Conservation (phyloP, 2,113 vertebrate genomes). For the Sciurus niger region DNA sequence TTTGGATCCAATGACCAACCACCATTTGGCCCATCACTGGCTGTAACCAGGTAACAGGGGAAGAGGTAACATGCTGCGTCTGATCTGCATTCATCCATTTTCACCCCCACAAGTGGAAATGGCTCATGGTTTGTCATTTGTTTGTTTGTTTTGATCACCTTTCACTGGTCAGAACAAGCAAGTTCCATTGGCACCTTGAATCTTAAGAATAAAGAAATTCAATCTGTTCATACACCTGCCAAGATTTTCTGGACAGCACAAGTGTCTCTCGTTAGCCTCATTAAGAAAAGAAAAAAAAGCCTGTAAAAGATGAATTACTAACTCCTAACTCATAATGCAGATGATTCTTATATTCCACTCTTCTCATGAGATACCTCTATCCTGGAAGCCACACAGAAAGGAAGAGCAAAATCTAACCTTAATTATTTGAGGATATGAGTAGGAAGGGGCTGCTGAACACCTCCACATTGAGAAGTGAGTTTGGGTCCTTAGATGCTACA, state of each 20-base stretch:
- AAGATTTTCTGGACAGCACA: neutral
- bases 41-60: rapidly evolving
- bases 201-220: neutral
- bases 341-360: neutral
- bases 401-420: neutral
- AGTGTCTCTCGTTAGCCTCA: neutral
- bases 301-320: slow-evolving; percentile 2
- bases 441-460: neutral
- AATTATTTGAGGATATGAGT: neutral
- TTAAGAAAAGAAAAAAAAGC: neutral
- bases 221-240: neutral
- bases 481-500: neutral
- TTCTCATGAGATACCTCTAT: neutral
- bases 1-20: neutral
- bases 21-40: neutral
- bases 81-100: neutral
- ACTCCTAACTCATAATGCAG: neutral
- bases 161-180: neutral
- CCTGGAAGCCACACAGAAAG: neutral
- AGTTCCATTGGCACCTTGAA: neutral
- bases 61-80: neutral
- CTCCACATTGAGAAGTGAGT: neutral
- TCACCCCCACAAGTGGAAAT: neutral
- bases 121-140: rapidly evolving
- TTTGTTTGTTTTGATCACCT: neutral